A percentile compares a stretch with the other conserved stretches of the same genome.
These are phyloP conservation scores for Sebastes minor DNA, from an alignment of 2,797 vertebrate genomes.

Conservation along the genomic window DNA sequence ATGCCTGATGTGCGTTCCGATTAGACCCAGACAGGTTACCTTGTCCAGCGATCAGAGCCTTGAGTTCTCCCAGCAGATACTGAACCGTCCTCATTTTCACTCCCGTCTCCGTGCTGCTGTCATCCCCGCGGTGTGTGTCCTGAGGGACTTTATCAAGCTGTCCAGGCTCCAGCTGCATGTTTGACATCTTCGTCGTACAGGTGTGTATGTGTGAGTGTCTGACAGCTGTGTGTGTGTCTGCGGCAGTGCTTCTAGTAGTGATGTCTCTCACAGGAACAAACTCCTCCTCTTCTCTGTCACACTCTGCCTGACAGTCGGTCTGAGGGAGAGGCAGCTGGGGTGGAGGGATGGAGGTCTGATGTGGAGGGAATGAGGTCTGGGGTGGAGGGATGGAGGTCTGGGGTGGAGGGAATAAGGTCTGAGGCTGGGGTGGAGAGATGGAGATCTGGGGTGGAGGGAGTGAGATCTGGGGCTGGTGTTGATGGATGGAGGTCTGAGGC, in stretches of 20 bases:
- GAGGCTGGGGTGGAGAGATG: background rate
- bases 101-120: constrained; percentile 37
- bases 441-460: background rate
- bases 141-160: background rate
- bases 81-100: constrained; percentile 79
- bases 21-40: constrained; percentile 47
- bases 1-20: background rate
- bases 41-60: constrained; percentile 67
- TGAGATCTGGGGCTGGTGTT: background rate
- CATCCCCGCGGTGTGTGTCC: background rate
- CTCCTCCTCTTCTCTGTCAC: constrained; percentile 25
- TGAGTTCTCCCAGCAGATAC: constrained; percentile 87
- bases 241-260: background rate
- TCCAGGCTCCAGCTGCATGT: background rate
- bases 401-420: background rate
- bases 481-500: background rate
- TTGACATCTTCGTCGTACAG: background rate
- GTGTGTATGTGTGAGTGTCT: background rate
- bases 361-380: background rate
- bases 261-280: constrained; percentile 71
- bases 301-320: fast-evolving
- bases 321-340: background rate
- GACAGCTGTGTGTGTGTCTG: background rate
- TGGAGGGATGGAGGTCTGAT: background rate
- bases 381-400: background rate